Percentiles rank a stretch among this genome's conserved stretches.
Evolutionary conservation across 2,888 invertebrate species (phyloP).

Genomic region (Xylota segnis): DNA sequence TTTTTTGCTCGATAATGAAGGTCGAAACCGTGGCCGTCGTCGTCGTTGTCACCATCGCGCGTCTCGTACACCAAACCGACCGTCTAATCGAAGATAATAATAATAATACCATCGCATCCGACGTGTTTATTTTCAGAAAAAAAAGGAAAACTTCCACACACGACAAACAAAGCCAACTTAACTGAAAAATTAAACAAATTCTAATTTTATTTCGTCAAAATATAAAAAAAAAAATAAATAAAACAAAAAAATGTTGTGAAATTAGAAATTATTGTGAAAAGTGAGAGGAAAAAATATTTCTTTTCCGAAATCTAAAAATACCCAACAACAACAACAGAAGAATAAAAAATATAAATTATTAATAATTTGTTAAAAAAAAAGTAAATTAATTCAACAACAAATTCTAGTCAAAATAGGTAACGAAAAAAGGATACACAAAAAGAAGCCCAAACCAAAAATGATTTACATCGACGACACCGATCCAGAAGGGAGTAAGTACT

Average conservation of each 20-base stretch:
- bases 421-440: constrained; percentile 71
- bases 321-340: constrained; percentile 8
- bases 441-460: constrained; percentile 86
- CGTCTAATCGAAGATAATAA: constrained; percentile 62
- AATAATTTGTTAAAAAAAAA: background rate
- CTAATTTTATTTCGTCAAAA: constrained; percentile 9
- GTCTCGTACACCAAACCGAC: constrained; percentile 16
- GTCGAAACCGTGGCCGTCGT: constrained; percentile 55
- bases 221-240: background rate
- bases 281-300: constrained; percentile 19
- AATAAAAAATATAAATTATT: background rate
- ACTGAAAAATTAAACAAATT: background rate
- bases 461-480: constrained; percentile 96
- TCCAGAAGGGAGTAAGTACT: constrained; percentile 93
- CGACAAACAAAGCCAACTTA: constrained; percentile 37
- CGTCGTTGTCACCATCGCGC: constrained; percentile 13
- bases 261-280: constrained; percentile 35
- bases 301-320: constrained; percentile 35
- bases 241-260: constrained; percentile 46
- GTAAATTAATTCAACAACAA: background rate
- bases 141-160: constrained; percentile 14
- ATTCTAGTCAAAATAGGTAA: constrained; percentile 68
- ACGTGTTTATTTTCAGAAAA: constrained; percentile 68
- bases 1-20: constrained; percentile 57
- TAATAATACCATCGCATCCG: constrained; percentile 28